Percentiles rank a stretch among this genome's conserved stretches.
These are phyloP conservation scores for Tetragnatha montana DNA, from an alignment of 2,888 invertebrate species.

Conservation along the genomic window DNA sequence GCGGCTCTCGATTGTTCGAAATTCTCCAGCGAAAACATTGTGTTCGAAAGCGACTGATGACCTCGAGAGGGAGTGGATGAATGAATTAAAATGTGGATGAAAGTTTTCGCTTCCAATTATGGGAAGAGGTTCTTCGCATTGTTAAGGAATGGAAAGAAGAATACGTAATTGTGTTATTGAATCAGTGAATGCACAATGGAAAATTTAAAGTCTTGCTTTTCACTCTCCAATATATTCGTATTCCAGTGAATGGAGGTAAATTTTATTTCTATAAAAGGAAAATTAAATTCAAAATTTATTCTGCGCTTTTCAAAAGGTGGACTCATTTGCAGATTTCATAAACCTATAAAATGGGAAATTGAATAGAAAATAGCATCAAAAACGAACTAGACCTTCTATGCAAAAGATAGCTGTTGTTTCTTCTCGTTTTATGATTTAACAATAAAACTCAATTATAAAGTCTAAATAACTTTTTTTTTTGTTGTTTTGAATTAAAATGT, in stretches of 20 bases:
- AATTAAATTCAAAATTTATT: background rate
- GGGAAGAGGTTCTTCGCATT: conserved; percentile 23
- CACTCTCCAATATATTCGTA: background rate
- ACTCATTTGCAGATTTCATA: background rate
- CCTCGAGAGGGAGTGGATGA: conserved; percentile 45
- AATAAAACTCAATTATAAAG: too few relatives aligned
- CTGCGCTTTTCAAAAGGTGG: background rate
- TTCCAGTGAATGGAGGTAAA: background rate
- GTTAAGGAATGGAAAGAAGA: conserved; percentile 20
- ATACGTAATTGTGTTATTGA: conserved; percentile 1
- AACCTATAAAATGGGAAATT: background rate
- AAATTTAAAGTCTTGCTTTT: background rate
- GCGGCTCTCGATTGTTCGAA: conserved; percentile 33
- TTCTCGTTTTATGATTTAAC: too few relatives aligned
- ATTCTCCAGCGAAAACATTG: conserved; percentile 39
- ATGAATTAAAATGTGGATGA: conserved; percentile 43
- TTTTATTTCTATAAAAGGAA: background rate
- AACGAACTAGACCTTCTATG: too few relatives aligned
- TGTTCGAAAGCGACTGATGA: conserved; percentile 29
- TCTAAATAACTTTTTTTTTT: too few relatives aligned
- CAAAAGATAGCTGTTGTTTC: too few relatives aligned
- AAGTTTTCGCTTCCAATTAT: conserved; percentile 22
- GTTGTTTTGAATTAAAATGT: too few relatives aligned
- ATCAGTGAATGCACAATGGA: conserved; percentile 16
- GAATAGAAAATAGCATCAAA: too few relatives aligned